These are phyloP conservation scores for Choreutis nemorana DNA, from an alignment of 2,888 invertebrate species.

Conservation along the genomic window DNA sequence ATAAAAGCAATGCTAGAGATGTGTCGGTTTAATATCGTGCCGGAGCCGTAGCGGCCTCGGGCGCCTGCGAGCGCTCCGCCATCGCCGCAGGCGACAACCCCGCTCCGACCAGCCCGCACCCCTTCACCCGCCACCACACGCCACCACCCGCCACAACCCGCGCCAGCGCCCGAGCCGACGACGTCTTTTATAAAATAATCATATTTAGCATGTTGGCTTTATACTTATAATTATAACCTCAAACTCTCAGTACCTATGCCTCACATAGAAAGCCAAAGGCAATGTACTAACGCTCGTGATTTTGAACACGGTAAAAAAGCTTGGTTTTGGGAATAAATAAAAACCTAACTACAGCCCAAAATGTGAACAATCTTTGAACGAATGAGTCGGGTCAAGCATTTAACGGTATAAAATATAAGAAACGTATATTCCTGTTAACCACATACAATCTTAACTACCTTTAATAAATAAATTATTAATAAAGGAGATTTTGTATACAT, in stretches of 20 bases:
- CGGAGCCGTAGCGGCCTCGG: constrained; percentile 12
- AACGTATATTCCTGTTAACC: too few relatives aligned
- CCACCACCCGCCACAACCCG: constrained; percentile 6
- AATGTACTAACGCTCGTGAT: constrained; percentile 24
- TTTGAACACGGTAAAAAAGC: constrained; percentile 9
- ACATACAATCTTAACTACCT: too few relatives aligned
- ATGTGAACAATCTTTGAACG: too few relatives aligned
- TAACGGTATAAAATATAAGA: too few relatives aligned
- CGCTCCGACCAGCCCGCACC: constrained; percentile 14
- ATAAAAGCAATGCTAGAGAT: constrained; percentile 30
- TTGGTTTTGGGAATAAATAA: too few relatives aligned
- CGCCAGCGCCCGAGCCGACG: constrained; percentile 10
- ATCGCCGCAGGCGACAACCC: constrained; percentile 10
- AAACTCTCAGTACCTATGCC: constrained; percentile 17
- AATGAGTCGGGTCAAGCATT: too few relatives aligned
- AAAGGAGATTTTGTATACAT: too few relatives aligned
- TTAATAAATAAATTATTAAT: too few relatives aligned
- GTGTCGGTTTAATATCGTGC: constrained; percentile 29
- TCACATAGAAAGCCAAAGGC: constrained; percentile 24
- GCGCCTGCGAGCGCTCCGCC: constrained; percentile 5
- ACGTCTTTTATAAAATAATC: constrained; percentile 16
- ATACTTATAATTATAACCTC: constrained; percentile 31
- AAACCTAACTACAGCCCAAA: too few relatives aligned
- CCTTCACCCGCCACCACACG: constrained; percentile 13
- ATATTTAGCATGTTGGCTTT: constrained; percentile 21